Evolutionary conservation across 2,113 vertebrate species (phyloP).

Genomic region (Columba livia): DNA sequence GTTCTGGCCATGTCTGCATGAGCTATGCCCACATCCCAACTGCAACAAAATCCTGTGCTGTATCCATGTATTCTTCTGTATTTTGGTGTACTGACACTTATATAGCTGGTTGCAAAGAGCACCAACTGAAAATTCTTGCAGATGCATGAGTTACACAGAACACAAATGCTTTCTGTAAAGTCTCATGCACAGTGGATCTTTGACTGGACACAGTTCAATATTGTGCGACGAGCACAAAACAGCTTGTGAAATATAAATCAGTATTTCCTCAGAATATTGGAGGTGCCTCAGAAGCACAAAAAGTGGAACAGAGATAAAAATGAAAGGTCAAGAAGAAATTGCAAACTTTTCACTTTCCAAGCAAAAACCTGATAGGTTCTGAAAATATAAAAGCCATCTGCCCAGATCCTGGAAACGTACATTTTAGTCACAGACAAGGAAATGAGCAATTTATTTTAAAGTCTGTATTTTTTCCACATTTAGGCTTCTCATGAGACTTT

Average conservation of each 20-base stretch:
- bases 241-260: not conserved
- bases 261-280: not conserved
- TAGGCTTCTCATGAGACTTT: not conserved
- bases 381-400: not conserved
- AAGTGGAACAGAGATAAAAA: not conserved
- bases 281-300: not conserved
- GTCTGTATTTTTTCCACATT: not conserved
- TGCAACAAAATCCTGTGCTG: not conserved
- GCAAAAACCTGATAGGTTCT: not conserved
- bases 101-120: not conserved
- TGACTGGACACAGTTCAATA: not conserved
- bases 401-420: not conserved
- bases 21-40: not conserved
- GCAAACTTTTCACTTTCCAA: not conserved
- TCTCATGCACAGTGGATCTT: not conserved
- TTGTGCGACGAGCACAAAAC: not conserved
- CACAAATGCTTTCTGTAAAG: not conserved
- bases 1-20: too few relatives aligned
- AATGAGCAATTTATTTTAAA: not conserved
- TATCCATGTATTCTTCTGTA: not conserved
- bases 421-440: not conserved
- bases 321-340: not conserved
- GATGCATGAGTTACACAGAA: not conserved
- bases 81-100: not conserved
- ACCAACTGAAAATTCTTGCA: not conserved